Evolutionary conservation across 2,888 invertebrate species (phyloP).

Genomic region (Furcula furcula): DNA sequence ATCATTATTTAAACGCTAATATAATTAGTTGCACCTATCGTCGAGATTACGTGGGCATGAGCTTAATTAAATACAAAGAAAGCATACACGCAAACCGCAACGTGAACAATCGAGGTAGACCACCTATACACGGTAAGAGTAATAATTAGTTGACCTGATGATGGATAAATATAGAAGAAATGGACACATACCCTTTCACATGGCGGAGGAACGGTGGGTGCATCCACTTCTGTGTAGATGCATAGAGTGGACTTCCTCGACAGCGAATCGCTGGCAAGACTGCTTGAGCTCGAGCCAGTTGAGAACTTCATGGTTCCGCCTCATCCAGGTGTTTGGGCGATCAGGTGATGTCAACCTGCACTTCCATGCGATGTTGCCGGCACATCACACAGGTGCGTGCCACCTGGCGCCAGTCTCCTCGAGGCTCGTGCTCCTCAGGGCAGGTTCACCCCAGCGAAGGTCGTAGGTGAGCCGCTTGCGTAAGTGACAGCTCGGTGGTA

Average conservation of each 20-base stretch:
- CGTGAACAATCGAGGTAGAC: no score
- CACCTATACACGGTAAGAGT: no score
- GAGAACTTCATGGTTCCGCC: slow-evolving; percentile 81
- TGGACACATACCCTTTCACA: slow-evolving; percentile 78
- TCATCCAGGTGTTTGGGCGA: slow-evolving; percentile 40
- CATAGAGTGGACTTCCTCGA: slow-evolving; percentile 85
- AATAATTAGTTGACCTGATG: no score
- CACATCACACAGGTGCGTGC: slow-evolving; percentile 68
- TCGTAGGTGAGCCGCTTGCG: slow-evolving; percentile 37
- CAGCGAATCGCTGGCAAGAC: slow-evolving; percentile 84
- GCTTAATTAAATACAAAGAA: no score
- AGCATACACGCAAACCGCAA: no score
- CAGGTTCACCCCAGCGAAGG: slow-evolving; percentile 31
- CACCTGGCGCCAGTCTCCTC: slow-evolving; percentile 26
- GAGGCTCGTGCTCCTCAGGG: slow-evolving; percentile 21
- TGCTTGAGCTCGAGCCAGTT: slow-evolving; percentile 84
- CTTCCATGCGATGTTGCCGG: slow-evolving; percentile 65
- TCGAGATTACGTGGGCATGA: no score
- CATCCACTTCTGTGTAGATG: slow-evolving; percentile 83
- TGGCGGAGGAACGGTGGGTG: slow-evolving; percentile 56
- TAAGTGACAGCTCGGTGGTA: slow-evolving; percentile 40
- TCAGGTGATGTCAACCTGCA: slow-evolving; percentile 73
- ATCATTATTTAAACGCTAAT: slow-evolving; percentile 11
- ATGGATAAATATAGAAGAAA: slow-evolving; percentile 4
- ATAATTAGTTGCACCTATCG: no score